A percentile compares a stretch with the other conserved stretches of the same genome.
These are phyloP conservation scores for Tethya wilhelma DNA, from an alignment of 37 sponge, comb jelly and placozoan species.

Conservation along the genomic window DNA sequence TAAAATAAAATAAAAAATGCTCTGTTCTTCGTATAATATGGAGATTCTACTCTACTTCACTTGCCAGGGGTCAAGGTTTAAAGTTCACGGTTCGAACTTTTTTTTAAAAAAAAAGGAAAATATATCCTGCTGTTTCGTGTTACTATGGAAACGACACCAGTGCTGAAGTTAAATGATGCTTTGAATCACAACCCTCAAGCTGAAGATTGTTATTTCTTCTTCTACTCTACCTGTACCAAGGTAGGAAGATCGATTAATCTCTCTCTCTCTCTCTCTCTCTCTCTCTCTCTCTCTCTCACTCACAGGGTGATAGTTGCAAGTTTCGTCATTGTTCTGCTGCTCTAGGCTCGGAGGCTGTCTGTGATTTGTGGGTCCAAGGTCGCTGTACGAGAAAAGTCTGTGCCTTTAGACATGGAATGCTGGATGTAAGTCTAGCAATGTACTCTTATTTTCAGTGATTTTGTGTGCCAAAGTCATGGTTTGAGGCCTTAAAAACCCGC, in stretches of 20 bases:
- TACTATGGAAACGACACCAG: background rate
- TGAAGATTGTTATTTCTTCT: slow-evolving; percentile 82
- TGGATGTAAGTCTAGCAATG: slow-evolving; percentile 20
- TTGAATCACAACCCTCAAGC: slow-evolving; percentile 57
- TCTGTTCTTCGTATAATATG: too few relatives aligned
- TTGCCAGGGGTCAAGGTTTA: background rate
- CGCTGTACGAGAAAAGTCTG: slow-evolving; percentile 62
- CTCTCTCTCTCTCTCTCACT: background rate
- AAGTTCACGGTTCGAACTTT: background rate
- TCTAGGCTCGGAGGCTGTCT: slow-evolving; percentile 73
- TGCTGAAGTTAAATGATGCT: background rate
- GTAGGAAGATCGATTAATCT: slow-evolving; percentile 11
- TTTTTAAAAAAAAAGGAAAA: too few relatives aligned
- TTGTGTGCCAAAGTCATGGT: too few relatives aligned
- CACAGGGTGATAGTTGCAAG: slow-evolving; percentile 65
- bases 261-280: background rate
- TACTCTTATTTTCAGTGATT: background rate
- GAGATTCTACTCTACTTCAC: background rate
- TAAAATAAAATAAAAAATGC: too few relatives aligned
- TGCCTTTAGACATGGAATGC: slow-evolving; percentile 72
- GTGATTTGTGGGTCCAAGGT: slow-evolving; percentile 67
- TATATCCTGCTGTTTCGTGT: too few relatives aligned
- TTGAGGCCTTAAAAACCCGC: too few relatives aligned
- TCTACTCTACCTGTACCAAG: slow-evolving; percentile 80
- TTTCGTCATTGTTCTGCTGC: slow-evolving; percentile 84